These are phyloP conservation scores for Brachionus sp. DNA, from an alignment of 1,140 invertebrate species.

Conservation along the genomic window DNA sequence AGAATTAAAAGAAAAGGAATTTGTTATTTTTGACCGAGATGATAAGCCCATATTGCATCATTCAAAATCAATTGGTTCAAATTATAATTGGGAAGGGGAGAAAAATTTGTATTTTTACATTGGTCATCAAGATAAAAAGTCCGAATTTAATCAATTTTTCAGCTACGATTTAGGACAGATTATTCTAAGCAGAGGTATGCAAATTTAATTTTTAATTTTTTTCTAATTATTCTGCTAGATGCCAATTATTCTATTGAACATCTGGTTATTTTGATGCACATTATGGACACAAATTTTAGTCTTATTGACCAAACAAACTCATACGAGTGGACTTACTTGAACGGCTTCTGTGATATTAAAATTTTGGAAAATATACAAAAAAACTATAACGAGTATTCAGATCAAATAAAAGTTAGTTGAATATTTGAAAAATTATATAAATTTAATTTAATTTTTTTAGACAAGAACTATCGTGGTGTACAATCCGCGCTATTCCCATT, in stretches of 20 bases:
- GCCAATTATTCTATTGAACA: constrained; percentile 26
- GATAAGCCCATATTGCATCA: constrained; percentile 18
- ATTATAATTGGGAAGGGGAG: not conserved
- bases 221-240: not conserved
- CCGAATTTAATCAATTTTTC: not conserved
- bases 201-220: not conserved
- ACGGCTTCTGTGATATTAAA: constrained; percentile 32
- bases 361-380: constrained; percentile 41
- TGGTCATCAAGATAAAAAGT: constrained; percentile 35
- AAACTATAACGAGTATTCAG: constrained; percentile 14
- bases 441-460: not conserved
- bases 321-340: constrained; percentile 24
- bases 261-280: constrained; percentile 20
- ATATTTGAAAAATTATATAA: not conserved
- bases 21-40: not conserved
- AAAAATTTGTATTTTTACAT: constrained; percentile 14
- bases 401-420: constrained; percentile 24
- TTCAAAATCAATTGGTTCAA: not conserved
- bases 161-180: constrained; percentile 33
- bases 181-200: constrained; percentile 19
- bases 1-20: not conserved
- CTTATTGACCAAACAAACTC: constrained; percentile 8
- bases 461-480: not conserved
- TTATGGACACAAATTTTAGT: constrained; percentile 40
- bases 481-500: constrained; percentile 8